These are phyloP conservation scores for Beris chalybata DNA, from an alignment of 2,888 invertebrate species.

Conservation along the genomic window DNA sequence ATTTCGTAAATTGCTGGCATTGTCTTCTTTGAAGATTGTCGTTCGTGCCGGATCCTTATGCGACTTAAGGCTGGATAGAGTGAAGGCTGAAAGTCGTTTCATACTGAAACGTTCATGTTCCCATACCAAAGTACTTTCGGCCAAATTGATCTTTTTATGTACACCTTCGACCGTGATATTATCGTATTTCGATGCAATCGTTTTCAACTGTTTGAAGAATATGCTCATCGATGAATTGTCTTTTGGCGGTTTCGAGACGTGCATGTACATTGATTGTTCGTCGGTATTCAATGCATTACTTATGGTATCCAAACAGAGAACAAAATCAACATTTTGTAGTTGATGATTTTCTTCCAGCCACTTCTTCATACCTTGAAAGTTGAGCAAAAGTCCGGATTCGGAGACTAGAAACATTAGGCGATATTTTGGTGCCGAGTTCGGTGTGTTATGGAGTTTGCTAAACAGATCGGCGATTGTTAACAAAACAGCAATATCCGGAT, in stretches of 20 bases:
- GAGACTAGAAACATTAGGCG: slow-evolving; percentile 86
- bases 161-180: slow-evolving; percentile 66
- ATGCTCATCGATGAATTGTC: slow-evolving; percentile 75
- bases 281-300: slow-evolving; percentile 60
- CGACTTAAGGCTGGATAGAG: slow-evolving; percentile 73
- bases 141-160: slow-evolving; percentile 96
- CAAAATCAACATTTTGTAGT: slow-evolving; percentile 84
- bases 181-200: slow-evolving; percentile 58
- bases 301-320: slow-evolving; percentile 85
- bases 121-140: slow-evolving; percentile 90
- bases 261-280: slow-evolving; percentile 67
- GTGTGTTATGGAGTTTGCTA: slow-evolving; percentile 79
- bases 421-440: slow-evolving; percentile 71
- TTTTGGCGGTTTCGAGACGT: slow-evolving; percentile 95
- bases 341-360: slow-evolving; percentile 76
- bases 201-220: slow-evolving; percentile 67
- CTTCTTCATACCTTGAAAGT: slow-evolving; percentile 93
- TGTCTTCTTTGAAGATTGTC: slow-evolving; percentile 51
- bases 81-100: slow-evolving; percentile 86
- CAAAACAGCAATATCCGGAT: slow-evolving; percentile 85
- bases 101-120: slow-evolving; percentile 97
- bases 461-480: slow-evolving; percentile 86
- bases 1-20: slow-evolving; percentile 44
- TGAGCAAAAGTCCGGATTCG: slow-evolving; percentile 86
- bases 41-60: slow-evolving; percentile 51